These are phyloP conservation scores for Prenolepis imparis DNA, from an alignment of 2,888 invertebrate genomes.

Conservation along the genomic window DNA sequence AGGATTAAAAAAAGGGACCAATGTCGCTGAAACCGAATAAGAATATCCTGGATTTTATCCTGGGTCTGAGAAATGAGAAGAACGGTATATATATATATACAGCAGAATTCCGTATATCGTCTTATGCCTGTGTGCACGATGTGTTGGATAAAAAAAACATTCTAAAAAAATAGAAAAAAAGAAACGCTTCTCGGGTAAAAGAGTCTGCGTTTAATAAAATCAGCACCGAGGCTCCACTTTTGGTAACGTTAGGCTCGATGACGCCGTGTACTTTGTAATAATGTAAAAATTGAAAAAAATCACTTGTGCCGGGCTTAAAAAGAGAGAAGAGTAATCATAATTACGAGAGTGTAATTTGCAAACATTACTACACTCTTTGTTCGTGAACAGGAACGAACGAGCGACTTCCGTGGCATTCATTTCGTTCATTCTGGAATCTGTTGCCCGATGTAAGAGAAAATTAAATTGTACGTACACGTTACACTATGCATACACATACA, in stretches of 20 bases:
- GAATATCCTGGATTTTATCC: conserved; percentile 66
- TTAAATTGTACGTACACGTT: conserved; percentile 14
- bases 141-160: conserved; percentile 47
- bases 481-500: conserved; percentile 1
- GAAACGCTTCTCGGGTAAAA: conserved; percentile 41
- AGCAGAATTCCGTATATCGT: conserved; percentile 42
- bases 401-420: conserved; percentile 11
- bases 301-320: not conserved
- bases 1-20: conserved; percentile 58
- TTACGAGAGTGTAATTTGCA: no score
- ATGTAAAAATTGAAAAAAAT: conserved; percentile 6
- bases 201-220: conserved; percentile 41
- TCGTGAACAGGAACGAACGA: not conserved
- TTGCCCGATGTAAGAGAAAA: not conserved
- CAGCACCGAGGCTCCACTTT: conserved; percentile 62
- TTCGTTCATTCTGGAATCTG: conserved; percentile 6
- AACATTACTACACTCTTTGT: not conserved
- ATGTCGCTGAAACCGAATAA: conserved; percentile 70
- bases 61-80: conserved; percentile 66
- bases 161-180: conserved; percentile 17
- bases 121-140: conserved; percentile 52
- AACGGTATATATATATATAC: conserved; percentile 36
- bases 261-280: conserved; percentile 38
- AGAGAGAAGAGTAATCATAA: no score
- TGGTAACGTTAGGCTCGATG: conserved; percentile 62